A percentile compares a stretch with the other conserved stretches of the same genome.
Conservation (phyloP, 53 echinoderm and acorn worm genomes). For the Glandiceps talaboti region DNA sequence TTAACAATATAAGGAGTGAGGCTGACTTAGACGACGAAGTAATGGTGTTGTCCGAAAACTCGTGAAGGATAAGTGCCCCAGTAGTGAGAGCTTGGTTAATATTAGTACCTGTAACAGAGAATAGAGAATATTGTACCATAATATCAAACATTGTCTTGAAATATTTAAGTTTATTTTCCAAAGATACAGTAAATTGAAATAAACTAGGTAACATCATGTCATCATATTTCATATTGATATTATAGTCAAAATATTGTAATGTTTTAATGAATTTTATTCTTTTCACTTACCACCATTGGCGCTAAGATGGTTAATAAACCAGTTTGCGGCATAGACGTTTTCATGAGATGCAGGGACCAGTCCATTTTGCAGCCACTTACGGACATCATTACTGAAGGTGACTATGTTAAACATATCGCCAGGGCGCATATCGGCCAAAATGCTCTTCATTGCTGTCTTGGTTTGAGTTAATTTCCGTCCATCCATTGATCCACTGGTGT, state of each 20-base stretch:
- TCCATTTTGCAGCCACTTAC: background rate
- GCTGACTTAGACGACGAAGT: background rate
- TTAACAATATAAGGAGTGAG: constrained; percentile 34
- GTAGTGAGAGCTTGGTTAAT: constrained; percentile 16
- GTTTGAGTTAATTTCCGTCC: constrained; percentile 27
- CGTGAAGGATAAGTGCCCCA: constrained; percentile 13
- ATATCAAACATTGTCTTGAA: no score
- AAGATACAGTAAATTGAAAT: no score
- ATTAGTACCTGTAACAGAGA: constrained; percentile 23
- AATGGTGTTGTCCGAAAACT: constrained; percentile 1
- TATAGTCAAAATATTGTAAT: no score
- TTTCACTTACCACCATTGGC: constrained; percentile 20
- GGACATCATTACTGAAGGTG: constrained; percentile 16
- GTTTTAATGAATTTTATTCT: no score
- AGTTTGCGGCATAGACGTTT: constrained; percentile 2
- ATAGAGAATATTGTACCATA: no score
- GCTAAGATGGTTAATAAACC: constrained; percentile 3
- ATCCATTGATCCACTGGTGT: constrained; percentile 65
- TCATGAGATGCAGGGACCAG: constrained; percentile 16
- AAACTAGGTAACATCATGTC: background rate
- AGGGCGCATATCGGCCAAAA: constrained; percentile 20
- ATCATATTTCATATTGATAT: no score
- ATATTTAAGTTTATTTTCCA: background rate
- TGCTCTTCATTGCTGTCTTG: constrained; percentile 30
- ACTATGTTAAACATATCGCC: constrained; percentile 33